Base-by-base conservation (phyloP, 2,888 invertebrate species). In the Fragum fragum region DNA sequence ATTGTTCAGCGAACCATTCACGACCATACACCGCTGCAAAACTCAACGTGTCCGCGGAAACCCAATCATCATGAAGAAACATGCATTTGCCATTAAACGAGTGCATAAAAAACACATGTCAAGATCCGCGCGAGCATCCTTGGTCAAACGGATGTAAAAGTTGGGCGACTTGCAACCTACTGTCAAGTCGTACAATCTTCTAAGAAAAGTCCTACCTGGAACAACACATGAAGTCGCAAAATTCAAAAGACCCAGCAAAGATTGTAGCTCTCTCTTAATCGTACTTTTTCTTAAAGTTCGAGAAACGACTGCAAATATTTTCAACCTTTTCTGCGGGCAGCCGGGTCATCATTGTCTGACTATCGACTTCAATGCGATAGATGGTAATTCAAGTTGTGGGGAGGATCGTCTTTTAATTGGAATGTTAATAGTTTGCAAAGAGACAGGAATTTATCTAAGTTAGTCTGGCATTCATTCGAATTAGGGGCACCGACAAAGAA, bases 41-140 rank as follows among this genome's bases (percentile, higher is more conserved):
- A 18, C 72, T 21, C 0, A 81, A 21, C 7, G 57, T 28, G 11
- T 77, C 66, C 0, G 77, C 36, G 5, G 63, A 23, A 1, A 74
- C 14, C 78, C 81, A 81, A 14, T 68, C 21, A 26, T 85, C 79
- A 68, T 55, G 28, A 6, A 85, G 55, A 72, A 83, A 85, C 71
- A 77, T 75, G 18, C 73, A 79, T 71, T 57, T 61, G 1, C 85
- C 85, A 77, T 85, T 87, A 61, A 81, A 81, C 18, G 53, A 14
- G 0, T 26, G 0, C 47, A 83, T 79, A 42, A 85, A 85, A 1
- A 26, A 79, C 83, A 81, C 55, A 78, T 70, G 1, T 32, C n/a
- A 21, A 81, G 29, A 55, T 86, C 86, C 42, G 80, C 80, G 6
- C 73, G 39, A 0, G 72, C 71, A 52, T 55, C 76, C 23, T 36